phyloP scores from a whole-genome alignment of 2,888 invertebrate genomes.

The Philonicus albiceps region DNA sequence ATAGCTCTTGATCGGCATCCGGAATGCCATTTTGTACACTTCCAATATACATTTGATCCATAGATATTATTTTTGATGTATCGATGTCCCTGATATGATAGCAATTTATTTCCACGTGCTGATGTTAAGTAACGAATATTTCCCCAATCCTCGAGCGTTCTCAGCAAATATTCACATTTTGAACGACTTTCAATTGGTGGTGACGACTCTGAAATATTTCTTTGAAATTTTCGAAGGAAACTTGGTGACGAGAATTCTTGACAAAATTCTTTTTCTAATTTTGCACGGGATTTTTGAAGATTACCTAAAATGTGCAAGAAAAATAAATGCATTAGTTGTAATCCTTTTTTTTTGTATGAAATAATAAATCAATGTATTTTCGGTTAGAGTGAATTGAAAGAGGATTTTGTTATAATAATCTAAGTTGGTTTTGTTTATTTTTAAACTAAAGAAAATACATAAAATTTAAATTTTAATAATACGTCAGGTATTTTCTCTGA shows the following conservation, averaged over 20 bases:
- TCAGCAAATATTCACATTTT: conserved; percentile 45
- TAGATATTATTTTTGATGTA: conserved; percentile 62
- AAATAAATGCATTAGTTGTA: not conserved
- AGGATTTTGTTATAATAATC: not conserved
- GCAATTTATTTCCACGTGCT: conserved; percentile 58
- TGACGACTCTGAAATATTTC: not conserved
- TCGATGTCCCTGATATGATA: conserved; percentile 60
- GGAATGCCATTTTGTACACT: conserved; percentile 63
- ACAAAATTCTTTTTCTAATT: conserved; percentile 15
- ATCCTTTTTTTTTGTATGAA: not conserved
- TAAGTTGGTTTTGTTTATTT: not conserved
- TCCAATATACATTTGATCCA: conserved; percentile 62
- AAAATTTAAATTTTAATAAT: not conserved
- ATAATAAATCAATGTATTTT: not conserved
- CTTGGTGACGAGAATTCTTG: not conserved
- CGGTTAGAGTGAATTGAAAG: not conserved
- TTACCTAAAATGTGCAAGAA: conserved; percentile 6
- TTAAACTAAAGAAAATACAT: not conserved
- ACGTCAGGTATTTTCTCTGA: not conserved
- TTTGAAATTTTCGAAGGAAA: not conserved
- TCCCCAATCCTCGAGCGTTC: conserved; percentile 56
- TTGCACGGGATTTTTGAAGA: conserved; percentile 7
- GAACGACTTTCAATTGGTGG: not conserved
- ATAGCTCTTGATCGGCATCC: conserved; percentile 62
- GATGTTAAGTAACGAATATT: conserved; percentile 57